Base-by-base conservation (phyloP, 2,113 vertebrate genomes). In the Gobiocypris rarus region DNA sequence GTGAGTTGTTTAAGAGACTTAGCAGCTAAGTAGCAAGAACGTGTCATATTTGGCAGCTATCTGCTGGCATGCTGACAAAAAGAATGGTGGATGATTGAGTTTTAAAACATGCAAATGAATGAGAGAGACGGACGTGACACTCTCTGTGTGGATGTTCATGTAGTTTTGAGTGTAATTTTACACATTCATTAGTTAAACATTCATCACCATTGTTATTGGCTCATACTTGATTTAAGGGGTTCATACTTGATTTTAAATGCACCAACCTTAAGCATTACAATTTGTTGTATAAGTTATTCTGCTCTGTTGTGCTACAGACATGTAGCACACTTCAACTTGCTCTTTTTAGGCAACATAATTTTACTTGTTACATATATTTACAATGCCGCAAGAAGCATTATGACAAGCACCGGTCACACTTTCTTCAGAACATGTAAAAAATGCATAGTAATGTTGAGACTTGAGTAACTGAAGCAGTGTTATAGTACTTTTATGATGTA, bases 11-110 rank as follows among this genome's bases (percentile, higher is more conserved):
- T 87, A 83, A 91, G 85, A 85, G 87, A 91, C 87, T 85, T 87
- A 90, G 83, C 83, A 83, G 85, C 81, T 81, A 88, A 86, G 87
- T 92, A 87, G 86, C 92, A 92, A n/a, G 80, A 50, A 89, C 69
- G 91, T 90, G 93, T 79, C 50, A 91, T 76, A 90, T 93, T 93
- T 82, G 87, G 85, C 92, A 85, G 88, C 86, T 89, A 82, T 38
- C 84, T 87, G 90, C 87, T 89, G 89, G 71, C 86, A 58, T 84
- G 82, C 85, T 90, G 85, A 91, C 85, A 91, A 90, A 84, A 56
- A 84, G 61, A 76, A 71, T 48, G 85, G 26, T 63, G 79, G 78
- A 54, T 59, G 61, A 31, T 7, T 81, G 78, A 74, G 81, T 84
- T 77, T 24, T 61, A 81, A 86, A 87, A 78, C 59, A 71, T 82